phyloP scores from a whole-genome alignment of 2,113 vertebrate genomes.

The Nothocercus nigrocapillus region DNA sequence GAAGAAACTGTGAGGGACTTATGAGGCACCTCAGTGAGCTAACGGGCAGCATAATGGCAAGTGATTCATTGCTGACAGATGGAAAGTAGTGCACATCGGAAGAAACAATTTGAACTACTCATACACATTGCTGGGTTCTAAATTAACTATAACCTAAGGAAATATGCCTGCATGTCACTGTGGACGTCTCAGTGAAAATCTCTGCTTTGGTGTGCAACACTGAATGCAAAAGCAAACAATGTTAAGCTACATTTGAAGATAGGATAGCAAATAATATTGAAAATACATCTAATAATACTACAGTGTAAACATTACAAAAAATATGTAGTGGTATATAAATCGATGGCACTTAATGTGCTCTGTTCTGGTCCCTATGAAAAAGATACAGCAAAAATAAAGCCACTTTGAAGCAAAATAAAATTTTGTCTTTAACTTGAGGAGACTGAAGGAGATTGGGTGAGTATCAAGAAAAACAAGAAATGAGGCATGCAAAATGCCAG shows the following conservation, averaged over 20 bases:
- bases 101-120: slow-evolving; percentile 39
- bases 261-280: not conserved
- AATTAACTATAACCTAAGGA: slow-evolving; percentile 59
- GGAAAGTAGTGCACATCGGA: not conserved
- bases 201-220: not conserved
- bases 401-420: not conserved
- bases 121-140: slow-evolving; percentile 45
- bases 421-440: not conserved
- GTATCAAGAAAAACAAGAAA: not conserved
- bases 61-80: slow-evolving; percentile 44
- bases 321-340: not conserved
- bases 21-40: slow-evolving; percentile 26
- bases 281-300: slow-evolving; percentile 8
- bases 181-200: slow-evolving; percentile 9
- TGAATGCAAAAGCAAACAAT: slow-evolving; percentile 28
- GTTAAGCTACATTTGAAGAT: not conserved
- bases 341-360: not conserved
- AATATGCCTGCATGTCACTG: slow-evolving; percentile 14
- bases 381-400: not conserved
- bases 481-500: not conserved
- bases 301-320: not conserved
- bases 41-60: slow-evolving; percentile 29
- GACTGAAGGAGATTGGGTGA: not conserved
- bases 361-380: not conserved
- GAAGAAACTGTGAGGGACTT: slow-evolving; percentile 9